A percentile compares a stretch with the other conserved stretches of the same genome.
Evolutionary conservation across 2,797 vertebrate genomes (phyloP).

Genomic region (Cygnus olor): DNA sequence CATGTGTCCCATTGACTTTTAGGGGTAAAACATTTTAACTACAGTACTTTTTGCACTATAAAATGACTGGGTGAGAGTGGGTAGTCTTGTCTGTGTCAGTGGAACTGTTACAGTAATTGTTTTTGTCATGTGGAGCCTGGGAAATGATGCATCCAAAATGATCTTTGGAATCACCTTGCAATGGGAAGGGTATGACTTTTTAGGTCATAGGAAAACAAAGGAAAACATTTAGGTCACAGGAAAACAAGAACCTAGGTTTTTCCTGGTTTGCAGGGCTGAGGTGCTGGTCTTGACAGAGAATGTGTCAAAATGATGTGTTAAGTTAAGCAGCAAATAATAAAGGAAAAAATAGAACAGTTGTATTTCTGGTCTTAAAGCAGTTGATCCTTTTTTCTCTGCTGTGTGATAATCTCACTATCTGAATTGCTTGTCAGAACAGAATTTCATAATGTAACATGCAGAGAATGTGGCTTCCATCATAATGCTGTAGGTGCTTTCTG

Average conservation of each 20-base stretch:
- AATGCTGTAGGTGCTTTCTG: background rate
- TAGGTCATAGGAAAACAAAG: background rate
- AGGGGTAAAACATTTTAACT: background rate
- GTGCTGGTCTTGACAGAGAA: background rate
- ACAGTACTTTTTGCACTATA: background rate
- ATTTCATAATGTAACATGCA: background rate
- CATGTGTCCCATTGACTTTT: rapidly evolving
- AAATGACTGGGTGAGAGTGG: background rate
- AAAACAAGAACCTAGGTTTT: background rate
- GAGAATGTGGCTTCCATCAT: background rate
- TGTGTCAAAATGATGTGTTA: background rate
- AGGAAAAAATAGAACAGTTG: background rate
- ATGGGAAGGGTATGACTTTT: background rate
- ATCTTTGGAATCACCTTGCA: background rate
- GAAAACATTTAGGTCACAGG: background rate
- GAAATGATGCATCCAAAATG: background rate
- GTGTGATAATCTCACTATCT: background rate
- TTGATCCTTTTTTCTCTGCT: background rate
- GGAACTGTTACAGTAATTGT: background rate
- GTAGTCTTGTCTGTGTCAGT: background rate
- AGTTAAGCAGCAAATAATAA: background rate
- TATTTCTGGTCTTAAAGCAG: background rate
- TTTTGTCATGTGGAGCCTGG: background rate
- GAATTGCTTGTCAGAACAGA: background rate
- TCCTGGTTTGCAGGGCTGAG: background rate